Evolutionary conservation across 2,888 invertebrate genomes (phyloP).

Genomic region (Sminthurides aquaticus): DNA sequence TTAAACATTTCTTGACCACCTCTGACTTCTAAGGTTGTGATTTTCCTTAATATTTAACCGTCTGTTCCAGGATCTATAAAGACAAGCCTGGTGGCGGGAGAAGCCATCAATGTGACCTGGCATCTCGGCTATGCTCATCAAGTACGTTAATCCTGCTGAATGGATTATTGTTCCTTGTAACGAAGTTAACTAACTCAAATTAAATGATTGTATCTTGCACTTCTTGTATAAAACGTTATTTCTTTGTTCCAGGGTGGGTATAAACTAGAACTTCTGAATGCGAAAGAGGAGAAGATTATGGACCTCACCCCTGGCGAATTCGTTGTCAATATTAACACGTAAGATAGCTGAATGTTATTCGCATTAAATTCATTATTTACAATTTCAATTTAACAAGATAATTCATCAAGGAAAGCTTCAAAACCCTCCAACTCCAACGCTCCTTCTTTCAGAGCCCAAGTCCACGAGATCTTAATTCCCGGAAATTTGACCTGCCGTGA

Average conservation of each 20-base stretch:
- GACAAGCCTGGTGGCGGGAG: slow-evolving; percentile 38
- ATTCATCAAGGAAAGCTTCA: too few species aligned
- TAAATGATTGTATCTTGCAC: too few species aligned
- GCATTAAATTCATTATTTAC: too few species aligned
- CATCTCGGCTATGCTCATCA: slow-evolving; percentile 41
- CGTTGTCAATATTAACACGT: slow-evolving; percentile 77
- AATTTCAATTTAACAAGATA: too few species aligned
- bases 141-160: too few species aligned
- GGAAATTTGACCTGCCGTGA: slow-evolving; percentile 72
- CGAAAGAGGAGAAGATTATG: slow-evolving; percentile 72
- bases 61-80: slow-evolving; percentile 33
- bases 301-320: slow-evolving; percentile 80
- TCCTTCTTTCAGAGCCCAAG: slow-evolving; percentile 62
- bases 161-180: too few species aligned
- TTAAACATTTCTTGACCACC: neutral
- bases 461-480: slow-evolving; percentile 71
- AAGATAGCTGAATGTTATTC: slow-evolving; percentile 49
- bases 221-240: too few species aligned
- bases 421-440: too few species aligned
- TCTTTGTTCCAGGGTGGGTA: slow-evolving; percentile 88
- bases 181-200: too few species aligned
- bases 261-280: slow-evolving; percentile 76
- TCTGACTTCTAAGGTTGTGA: neutral
- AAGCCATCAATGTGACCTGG: slow-evolving; percentile 39
- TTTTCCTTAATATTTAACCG: neutral